phyloP scores from a whole-genome alignment of 2,797 vertebrate genomes.

The Lacerta viridis region DNA sequence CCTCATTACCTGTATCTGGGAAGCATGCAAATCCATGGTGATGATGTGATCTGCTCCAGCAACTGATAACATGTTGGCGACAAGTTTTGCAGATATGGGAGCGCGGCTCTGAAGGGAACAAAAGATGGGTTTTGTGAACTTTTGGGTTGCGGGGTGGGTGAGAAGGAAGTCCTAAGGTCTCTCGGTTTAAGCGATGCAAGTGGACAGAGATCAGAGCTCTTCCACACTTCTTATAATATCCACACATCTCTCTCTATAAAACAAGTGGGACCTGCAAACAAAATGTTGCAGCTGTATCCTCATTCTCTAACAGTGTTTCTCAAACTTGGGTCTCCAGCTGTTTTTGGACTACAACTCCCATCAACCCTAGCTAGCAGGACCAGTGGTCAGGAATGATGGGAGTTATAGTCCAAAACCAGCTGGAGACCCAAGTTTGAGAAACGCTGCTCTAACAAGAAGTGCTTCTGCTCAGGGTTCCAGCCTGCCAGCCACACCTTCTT shows the following conservation, averaged over 20 bases:
- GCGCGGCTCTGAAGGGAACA: conserved; percentile 86
- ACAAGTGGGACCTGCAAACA: not conserved
- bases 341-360: too few relatives aligned
- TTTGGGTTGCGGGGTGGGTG: not conserved
- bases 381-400: too few relatives aligned
- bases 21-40: conserved; percentile 97
- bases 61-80: conserved; percentile 96
- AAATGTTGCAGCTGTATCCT: not conserved
- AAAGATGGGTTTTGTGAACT: conserved; percentile 48
- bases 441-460: too few relatives aligned
- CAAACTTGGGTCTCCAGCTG: too few relatives aligned
- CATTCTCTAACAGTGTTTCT: not conserved
- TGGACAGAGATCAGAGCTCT: not conserved
- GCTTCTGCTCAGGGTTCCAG: not conserved
- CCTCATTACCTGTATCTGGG: conserved; percentile 91
- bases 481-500: not conserved
- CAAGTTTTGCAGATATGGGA: conserved; percentile 95
- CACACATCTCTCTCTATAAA: not conserved
- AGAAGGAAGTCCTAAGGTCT: not conserved
- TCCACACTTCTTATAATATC: not conserved
- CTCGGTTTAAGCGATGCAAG: not conserved
- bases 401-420: too few relatives aligned
- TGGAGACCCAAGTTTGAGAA: too few relatives aligned
- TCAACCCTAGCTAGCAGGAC: too few relatives aligned
- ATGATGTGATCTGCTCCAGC: conserved; percentile 96